A percentile compares a stretch with the other conserved stretches of the same genome.
Conservation (phyloP, 1,140 invertebrate species). For the Zaprionus gabonicus region DNA sequence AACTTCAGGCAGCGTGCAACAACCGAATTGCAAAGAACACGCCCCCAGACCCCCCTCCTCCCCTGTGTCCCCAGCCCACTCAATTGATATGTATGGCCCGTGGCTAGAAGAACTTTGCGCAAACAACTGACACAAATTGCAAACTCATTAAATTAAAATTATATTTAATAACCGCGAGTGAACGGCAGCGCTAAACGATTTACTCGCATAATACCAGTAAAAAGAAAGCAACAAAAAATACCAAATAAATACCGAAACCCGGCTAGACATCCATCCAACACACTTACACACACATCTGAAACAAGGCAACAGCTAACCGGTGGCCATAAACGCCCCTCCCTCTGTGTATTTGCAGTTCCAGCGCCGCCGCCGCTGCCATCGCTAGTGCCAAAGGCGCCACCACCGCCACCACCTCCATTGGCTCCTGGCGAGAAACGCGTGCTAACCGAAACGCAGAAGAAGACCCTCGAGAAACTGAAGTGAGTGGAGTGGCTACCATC, state of each 20-base stretch:
- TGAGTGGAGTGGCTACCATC: constrained; percentile 70
- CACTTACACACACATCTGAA: neutral
- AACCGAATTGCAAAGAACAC: constrained; percentile 28
- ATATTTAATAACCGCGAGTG: constrained; percentile 80
- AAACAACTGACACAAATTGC: constrained; percentile 81
- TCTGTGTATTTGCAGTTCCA: constrained; percentile 64
- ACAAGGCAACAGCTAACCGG: constrained; percentile 32
- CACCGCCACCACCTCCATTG: constrained; percentile 89
- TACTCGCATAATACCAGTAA: constrained; percentile 34
- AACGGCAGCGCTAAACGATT: constrained; percentile 73
- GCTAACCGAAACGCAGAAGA: constrained; percentile 85
- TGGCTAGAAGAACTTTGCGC: constrained; percentile 56
- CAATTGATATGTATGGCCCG: constrained; percentile 75
- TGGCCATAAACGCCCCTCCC: constrained; percentile 16
- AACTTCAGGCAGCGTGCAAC: constrained; percentile 51
- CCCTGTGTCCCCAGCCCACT: constrained; percentile 11
- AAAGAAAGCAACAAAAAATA: constrained; percentile 19
- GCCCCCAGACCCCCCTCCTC: neutral
- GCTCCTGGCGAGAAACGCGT: constrained; percentile 80
- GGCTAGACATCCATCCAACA: constrained; percentile 54
- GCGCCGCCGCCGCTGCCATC: constrained; percentile 80
- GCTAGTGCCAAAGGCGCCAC: constrained; percentile 85
- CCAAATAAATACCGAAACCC: constrained; percentile 27
- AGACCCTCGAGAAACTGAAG: constrained; percentile 86
- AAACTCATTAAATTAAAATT: constrained; percentile 83